Base-by-base conservation (phyloP, 2,888 invertebrate genomes). In the Dichetophora obliterata region DNA sequence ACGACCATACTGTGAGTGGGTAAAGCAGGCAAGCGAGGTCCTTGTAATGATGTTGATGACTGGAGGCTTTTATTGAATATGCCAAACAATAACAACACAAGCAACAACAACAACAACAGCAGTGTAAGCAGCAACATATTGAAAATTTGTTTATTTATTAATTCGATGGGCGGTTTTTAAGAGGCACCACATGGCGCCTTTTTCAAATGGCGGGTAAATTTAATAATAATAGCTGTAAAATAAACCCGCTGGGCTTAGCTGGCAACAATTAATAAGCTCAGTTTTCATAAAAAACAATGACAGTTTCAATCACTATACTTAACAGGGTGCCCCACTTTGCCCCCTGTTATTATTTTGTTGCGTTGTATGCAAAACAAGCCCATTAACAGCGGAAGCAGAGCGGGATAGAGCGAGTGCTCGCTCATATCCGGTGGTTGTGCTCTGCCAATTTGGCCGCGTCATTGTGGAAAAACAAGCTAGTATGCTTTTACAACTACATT, bases 201-300 rank as follows among this genome's bases (percentile, higher is more conserved):
- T 54, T 54, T 59, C 11, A 43, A 43, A 43, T 43, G 43, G 16
- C 50, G 48, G 16, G 59, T 71, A 54, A 71, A 57, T 57, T 57
- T 71, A 71, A 71, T 71, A 57, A 43, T 43, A 71, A 71, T 71
- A 59, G 57, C 34, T 57, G 57, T 34, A 43, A 37, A 48, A 77
- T 57, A 75, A 65, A 43, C 61, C 76, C 75, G 65, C 16, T 19
- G 71, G 77, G 72, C 74, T 79, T 80, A 80, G 82, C 82, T 82
- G 80, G 80, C 77, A 78, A 80, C 80, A 82, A 82, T 82, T 82
- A 81, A 80, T 81, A 81, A 78, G 77, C 74, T 80, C 77, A 75
- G 80, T 81, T 80, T 31, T 57, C 71, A 31, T 31, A 37, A 37
- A 16, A 50, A 57, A 57, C 54, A 57, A 31, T 24, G 48, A 54